A percentile compares a stretch with the other conserved stretches of the same genome.
These are phyloP conservation scores for Pomatorhinus ruficollis DNA, from an alignment of 2,113 vertebrate genomes.

Conservation along the genomic window DNA sequence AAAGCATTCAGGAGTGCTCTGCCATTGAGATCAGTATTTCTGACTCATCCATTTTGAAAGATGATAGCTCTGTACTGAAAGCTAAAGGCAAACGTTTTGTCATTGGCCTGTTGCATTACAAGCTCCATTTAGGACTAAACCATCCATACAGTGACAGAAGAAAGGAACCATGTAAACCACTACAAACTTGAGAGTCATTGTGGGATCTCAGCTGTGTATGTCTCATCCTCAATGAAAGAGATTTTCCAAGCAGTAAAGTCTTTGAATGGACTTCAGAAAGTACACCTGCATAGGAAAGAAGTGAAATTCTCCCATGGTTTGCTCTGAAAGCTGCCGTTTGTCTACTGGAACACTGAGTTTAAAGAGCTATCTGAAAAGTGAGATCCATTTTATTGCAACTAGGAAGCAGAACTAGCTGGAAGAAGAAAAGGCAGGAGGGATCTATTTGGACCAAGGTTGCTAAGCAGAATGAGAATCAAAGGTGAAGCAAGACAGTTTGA, in stretches of 20 bases:
- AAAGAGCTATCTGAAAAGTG: neutral
- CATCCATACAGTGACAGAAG: neutral
- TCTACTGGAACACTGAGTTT: neutral
- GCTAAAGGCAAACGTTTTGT: constrained; percentile 32
- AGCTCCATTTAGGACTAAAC: constrained; percentile 52
- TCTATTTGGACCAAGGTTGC: neutral
- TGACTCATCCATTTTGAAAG: constrained; percentile 40
- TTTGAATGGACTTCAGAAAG: neutral
- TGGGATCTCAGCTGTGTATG: neutral
- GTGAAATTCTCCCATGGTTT: neutral
- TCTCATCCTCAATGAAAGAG: neutral
- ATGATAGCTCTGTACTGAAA: neutral
- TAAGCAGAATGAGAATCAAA: neutral
- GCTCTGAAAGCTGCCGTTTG: neutral
- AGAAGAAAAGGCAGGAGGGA: neutral
- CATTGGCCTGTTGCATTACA: constrained; percentile 38
- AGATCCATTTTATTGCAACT: neutral
- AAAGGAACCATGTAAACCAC: constrained; percentile 10
- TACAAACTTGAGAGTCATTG: neutral
- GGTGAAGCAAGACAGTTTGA: neutral
- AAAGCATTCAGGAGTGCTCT: neutral
- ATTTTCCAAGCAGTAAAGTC: neutral
- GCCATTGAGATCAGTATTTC: neutral
- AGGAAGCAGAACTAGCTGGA: neutral
- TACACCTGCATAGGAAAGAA: neutral